phyloP scores from a whole-genome alignment of 1,140 invertebrate genomes.

The Steinernema feltiae region DNA sequence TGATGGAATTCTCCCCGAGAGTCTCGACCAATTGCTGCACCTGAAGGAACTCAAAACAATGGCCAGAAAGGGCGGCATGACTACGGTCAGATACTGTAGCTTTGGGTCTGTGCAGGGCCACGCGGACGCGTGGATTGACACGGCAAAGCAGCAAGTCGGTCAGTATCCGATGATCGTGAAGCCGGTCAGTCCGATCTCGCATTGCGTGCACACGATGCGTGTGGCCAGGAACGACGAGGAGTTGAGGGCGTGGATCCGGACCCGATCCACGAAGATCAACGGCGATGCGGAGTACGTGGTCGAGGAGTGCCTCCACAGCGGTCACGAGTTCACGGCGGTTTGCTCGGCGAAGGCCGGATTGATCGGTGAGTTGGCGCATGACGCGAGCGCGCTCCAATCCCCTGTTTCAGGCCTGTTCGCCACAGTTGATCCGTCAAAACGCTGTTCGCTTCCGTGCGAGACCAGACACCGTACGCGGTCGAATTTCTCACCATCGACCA shows the following conservation, averaged over 20 bases:
- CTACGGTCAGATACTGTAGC: conserved; percentile 34
- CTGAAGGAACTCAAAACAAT: conserved; percentile 38
- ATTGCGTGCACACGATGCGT: conserved; percentile 41
- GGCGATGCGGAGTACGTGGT: conserved; percentile 38
- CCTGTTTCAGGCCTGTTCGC: conserved; percentile 38
- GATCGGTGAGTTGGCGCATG: conserved; percentile 31
- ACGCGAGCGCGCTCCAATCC: background rate
- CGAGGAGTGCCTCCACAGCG: conserved; percentile 42
- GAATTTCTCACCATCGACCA: conserved; percentile 42
- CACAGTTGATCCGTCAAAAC: conserved; percentile 30
- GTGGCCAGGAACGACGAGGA: conserved; percentile 38
- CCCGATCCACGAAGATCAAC: conserved; percentile 27
- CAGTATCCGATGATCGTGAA: conserved; percentile 41
- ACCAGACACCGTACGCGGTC: conserved; percentile 34
- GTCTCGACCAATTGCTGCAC: conserved; percentile 44
- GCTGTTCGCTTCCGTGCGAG: conserved; percentile 34
- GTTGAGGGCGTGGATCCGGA: conserved; percentile 31
- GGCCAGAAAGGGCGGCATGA: conserved; percentile 39
- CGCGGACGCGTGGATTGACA: conserved; percentile 38
- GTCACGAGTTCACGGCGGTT: conserved; percentile 42
- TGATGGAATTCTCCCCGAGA: conserved; percentile 33
- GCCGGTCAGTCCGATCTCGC: conserved; percentile 28
- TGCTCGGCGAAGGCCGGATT: conserved; percentile 35
- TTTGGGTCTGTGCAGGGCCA: conserved; percentile 44
- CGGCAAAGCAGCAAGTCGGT: conserved; percentile 35